A percentile compares a stretch with the other conserved stretches of the same genome.
Conservation (phyloP, 2,888 invertebrate species). For the Metalampra italica region DNA sequence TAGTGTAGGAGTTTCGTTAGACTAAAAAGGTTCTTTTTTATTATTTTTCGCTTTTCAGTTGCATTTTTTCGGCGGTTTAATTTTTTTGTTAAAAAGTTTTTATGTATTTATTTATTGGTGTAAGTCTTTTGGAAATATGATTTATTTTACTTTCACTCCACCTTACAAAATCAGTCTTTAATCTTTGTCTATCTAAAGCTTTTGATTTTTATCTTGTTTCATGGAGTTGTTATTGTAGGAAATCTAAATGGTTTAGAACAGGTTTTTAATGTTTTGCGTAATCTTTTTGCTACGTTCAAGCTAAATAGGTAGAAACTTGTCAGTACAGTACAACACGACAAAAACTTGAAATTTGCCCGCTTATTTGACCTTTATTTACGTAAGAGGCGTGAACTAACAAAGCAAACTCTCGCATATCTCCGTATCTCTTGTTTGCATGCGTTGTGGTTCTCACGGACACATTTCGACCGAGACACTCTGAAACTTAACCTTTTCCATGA, state of each 20-base stretch:
- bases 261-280: constrained; percentile 3
- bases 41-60: too few relatives aligned
- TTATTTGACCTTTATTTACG: constrained; percentile 57
- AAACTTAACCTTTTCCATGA: constrained; percentile 47
- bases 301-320: background rate
- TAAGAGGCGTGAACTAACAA: constrained; percentile 55
- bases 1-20: too few relatives aligned
- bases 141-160: constrained; percentile 46
- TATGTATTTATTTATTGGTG: constrained; percentile 55
- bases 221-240: background rate
- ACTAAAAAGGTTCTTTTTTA: too few relatives aligned
- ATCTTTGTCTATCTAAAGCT: background rate
- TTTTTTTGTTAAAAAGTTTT: too few relatives aligned
- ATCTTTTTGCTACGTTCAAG: background rate
- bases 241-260: background rate
- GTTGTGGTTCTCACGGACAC: constrained; percentile 61
- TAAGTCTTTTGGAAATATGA: constrained; percentile 49
- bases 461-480: constrained; percentile 22
- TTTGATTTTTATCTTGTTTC: background rate
- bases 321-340: constrained; percentile 1
- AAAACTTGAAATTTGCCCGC: constrained; percentile 12
- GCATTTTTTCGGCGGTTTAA: too few relatives aligned
- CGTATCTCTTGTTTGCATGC: constrained; percentile 43
- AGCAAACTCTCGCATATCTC: constrained; percentile 43
- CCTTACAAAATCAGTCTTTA: constrained; percentile 11